Evolutionary conservation across 2,113 vertebrate genomes (phyloP), one percentile per base, ranked within the genome.

Genomic region (Lipophrys pholis): DNA sequence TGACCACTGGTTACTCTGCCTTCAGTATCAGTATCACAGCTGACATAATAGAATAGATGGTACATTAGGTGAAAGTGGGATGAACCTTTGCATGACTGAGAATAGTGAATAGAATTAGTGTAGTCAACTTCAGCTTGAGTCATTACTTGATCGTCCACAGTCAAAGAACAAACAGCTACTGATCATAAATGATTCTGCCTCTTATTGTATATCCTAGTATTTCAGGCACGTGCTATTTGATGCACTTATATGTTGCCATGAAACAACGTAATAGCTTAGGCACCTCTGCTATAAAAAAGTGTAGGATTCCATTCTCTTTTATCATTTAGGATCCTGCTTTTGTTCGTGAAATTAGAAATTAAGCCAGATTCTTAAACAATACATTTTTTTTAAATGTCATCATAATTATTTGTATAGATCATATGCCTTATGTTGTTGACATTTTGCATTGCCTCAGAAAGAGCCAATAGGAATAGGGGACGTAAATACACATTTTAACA

Each of bases 81-180:
- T n/a, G n/a, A n/a, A n/a, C n/a, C n/a, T n/a, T n/a, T n/a, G n/a
- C n/a, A n/a, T n/a, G n/a, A n/a, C n/a, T n/a, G n/a, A n/a, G n/a
- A n/a, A n/a, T n/a, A n/a, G n/a, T n/a, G n/a, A n/a, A n/a, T n/a
- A n/a, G n/a, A n/a, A n/a, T n/a, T n/a, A n/a, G 69, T 74, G 59
- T 6, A 57, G 68, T 81, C 73, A 69, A 73, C 69, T 73, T 38
- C 73, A 82, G 85, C 58, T 77, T 73, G 68, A 83, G 64, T 74
- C 71, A 52, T 61, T 49, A 48, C 50, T 67, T 75, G 59, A 55
- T 58, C 41, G 56, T 41, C 75, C 62, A 73, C 16, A 21, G 46
- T 39, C 57, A 64, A 48, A 56, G 76, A 78, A 84, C 56, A 77
- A 83, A 84, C 30, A 46, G 71, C 14, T 11, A 46, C 51, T 35